These are phyloP conservation scores for Microtus pennsylvanicus DNA, from an alignment of 2,113 vertebrate species.

Conservation along the genomic window DNA sequence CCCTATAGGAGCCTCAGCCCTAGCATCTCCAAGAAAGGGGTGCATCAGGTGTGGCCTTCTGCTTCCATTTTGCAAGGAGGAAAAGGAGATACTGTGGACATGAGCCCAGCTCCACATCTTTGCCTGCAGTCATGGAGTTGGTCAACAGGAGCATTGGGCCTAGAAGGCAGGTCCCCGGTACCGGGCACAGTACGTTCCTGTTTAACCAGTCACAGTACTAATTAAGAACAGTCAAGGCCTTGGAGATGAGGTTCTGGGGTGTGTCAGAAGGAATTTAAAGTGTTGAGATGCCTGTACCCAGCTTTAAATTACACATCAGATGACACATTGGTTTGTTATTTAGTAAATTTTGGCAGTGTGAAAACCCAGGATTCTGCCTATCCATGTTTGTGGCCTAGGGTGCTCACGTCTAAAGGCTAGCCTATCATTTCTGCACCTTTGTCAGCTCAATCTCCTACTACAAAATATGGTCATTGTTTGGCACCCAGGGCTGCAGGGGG, in stretches of 20 bases:
- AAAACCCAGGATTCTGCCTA: background rate
- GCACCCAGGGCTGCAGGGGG: background rate
- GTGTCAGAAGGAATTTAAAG: background rate
- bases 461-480: background rate
- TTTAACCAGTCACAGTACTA: background rate
- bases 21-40: background rate
- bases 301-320: background rate
- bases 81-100: background rate
- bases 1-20: background rate
- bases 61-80: background rate
- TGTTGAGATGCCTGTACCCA: background rate
- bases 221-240: background rate
- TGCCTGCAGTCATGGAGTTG: background rate
- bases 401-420: background rate
- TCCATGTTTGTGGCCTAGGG: background rate
- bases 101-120: too few species aligned
- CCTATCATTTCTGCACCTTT: too few species aligned
- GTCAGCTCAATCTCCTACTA: background rate
- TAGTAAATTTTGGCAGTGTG: background rate
- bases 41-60: fast-evolving
- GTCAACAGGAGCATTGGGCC: background rate
- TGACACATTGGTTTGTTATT: background rate
- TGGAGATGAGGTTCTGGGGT: background rate
- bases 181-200: background rate
- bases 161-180: background rate